Evolutionary conservation across 2,797 vertebrate genomes (phyloP), one percentile per base, ranked within the genome.

Genomic region (Enoplosus armatus): DNA sequence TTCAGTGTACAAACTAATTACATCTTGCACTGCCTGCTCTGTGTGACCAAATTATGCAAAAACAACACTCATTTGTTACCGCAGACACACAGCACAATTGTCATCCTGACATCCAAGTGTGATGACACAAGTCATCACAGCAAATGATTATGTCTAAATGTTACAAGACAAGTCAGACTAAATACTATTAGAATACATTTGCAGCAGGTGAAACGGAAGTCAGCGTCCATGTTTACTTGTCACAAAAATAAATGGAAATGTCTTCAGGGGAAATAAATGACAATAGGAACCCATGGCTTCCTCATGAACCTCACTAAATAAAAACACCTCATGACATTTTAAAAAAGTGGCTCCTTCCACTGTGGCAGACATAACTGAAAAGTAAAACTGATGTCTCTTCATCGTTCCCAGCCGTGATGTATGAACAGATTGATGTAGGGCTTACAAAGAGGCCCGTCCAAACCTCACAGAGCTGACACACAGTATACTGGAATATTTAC

Each of bases 1-100:
- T 79, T 82, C 62, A 48, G 74, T 60, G 58, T 72, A 72, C 53
- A 80, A 73, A 77, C 83, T 80, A 85, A 87, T 89, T 84, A 77
- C 62, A 48, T 77, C 37, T 64, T 59, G 43, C 33, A 26, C 67
- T 31, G 59, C 29, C 31, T 72, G 33, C 70, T 77, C 77, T 50
- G 69, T 68, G 76, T 26, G 67, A 80, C 37, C 71, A 71, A 77
- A 85, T 80, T 72, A 89, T 72, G 71, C 47, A 67, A 72, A 85
- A 77, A 66, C 16, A 71, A 70, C 51, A 39, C 10, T 27, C 51
- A 73, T 68, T 56, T 71, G 39, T 65, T 50, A 37, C 41, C 33
- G 54, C n/a, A 41, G 72, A 59, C 12, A 31, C 18, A 16, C 8
- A 22, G 20, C n/a, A 53, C 53, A 63, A 63, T 6, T n/a, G 8